Evolutionary conservation across 2,113 vertebrate species (phyloP), one percentile per base, ranked within the genome.

Genomic region (Orycteropus afer): DNA sequence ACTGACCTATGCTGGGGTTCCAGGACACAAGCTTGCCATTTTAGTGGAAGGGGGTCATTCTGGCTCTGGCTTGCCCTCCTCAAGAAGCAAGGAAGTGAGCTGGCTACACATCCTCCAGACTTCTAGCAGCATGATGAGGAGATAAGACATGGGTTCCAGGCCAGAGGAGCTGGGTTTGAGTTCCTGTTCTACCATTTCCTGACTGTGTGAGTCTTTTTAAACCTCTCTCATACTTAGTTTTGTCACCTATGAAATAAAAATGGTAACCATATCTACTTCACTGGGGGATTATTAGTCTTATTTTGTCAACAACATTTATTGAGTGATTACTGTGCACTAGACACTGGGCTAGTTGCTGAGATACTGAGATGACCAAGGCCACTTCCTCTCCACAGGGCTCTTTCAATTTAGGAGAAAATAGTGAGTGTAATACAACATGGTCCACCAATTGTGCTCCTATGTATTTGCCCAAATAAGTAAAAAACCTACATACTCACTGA

Each of bases 1-100:
- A 12, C n/a, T 77, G 8, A 7, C 40, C 45, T 32, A 20, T 0
- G 0, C 0, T 3, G 42, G 32, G 53, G 42, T 13, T 18, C 32
- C 9, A n/a, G 34, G 73, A 67, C 82, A 83, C 53, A 74, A 29
- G 37, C 9, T 7, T 2, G 12, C 34, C 45, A 82, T 47, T 18
- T 76, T 7, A 40, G 51, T 53, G 14, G 49, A 51, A 34, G 29
- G 10, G 32, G 14, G 32, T 29, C 67, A 59, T 34, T 37, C 57
- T 51, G 32, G 42, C 14, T 94, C 71, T 49, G 49, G 29, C 27
- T 51, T 53, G 27, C 42, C 13, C 17, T 82, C 42, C 13, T 17
- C 12, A 47, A 83, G 81, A 83, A 90, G 69, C 29, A 51, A 3
- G 9, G 13, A 0, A 42, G 40, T 45, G 17, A 37, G 29, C 34